These are phyloP conservation scores for Geophilus truncorum DNA, from an alignment of 2,888 invertebrate species.

Conservation along the genomic window DNA sequence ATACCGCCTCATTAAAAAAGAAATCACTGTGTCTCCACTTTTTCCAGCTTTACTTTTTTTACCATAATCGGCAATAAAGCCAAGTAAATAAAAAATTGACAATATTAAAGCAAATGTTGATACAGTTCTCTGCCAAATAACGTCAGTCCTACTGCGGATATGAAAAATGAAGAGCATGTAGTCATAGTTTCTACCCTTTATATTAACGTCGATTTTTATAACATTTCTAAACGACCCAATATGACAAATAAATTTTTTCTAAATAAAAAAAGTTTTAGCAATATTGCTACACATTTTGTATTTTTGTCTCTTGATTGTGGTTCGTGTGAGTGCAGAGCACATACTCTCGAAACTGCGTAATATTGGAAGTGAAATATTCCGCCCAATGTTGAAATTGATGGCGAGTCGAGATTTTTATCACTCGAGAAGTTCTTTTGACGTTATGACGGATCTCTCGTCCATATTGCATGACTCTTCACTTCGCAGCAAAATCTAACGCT, in stretches of 20 bases:
- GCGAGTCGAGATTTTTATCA: constrained; percentile 3
- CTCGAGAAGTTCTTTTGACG: constrained; percentile 22
- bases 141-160: not conserved
- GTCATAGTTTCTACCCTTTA: not conserved
- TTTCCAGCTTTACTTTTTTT: not conserved
- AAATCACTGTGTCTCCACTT: not conserved
- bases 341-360: constrained; percentile 4
- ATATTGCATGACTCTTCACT: constrained; percentile 27
- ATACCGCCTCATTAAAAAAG: not conserved
- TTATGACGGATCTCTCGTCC: constrained; percentile 22
- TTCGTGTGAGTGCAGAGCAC: constrained; percentile 14
- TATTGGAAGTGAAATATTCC: constrained; percentile 19
- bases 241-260: no score
- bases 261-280: not conserved
- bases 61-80: not conserved
- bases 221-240: not conserved
- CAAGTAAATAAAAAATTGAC: not conserved
- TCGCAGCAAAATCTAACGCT: not conserved
- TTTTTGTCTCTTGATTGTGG: not conserved
- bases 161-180: not conserved
- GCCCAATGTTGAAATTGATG: constrained; percentile 5
- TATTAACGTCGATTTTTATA: not conserved
- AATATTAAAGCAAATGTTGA: not conserved
- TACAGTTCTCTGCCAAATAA: not conserved
- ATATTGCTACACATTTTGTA: not conserved